phyloP scores from a whole-genome alignment of 2,888 invertebrate species.

The Camptogramma bilineatum region DNA sequence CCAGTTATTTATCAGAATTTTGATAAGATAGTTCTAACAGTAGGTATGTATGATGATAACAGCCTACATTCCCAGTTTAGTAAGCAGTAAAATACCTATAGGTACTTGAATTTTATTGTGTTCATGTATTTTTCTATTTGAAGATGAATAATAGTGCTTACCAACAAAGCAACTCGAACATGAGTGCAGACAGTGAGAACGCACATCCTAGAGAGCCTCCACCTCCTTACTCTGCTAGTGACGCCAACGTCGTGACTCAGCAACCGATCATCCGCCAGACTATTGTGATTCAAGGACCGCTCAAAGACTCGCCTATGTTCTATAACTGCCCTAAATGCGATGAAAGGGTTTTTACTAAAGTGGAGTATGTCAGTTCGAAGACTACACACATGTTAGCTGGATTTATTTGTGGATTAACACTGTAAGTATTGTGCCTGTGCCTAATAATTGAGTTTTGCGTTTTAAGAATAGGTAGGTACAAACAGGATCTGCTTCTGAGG shows the following conservation, averaged over 20 bases:
- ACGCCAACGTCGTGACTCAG: constrained; percentile 44
- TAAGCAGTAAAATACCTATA: constrained; percentile 51
- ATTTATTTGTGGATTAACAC: constrained; percentile 73
- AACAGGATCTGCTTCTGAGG: too few species aligned
- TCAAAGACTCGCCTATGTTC: constrained; percentile 62
- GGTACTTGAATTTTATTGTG: constrained; percentile 38
- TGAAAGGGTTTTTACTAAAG: constrained; percentile 66
- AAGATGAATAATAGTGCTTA: constrained; percentile 56
- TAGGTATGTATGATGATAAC: constrained; percentile 53
- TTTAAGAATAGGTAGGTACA: too few species aligned
- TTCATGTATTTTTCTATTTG: constrained; percentile 34
- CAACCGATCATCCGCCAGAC: constrained; percentile 61
- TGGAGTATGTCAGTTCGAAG: constrained; percentile 68
- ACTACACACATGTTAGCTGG: constrained; percentile 78
- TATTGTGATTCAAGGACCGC: constrained; percentile 60
- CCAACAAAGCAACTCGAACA: constrained; percentile 45
- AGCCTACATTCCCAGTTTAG: constrained; percentile 45
- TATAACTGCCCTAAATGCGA: constrained; percentile 68
- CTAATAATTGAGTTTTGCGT: too few species aligned
- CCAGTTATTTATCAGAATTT: constrained; percentile 51
- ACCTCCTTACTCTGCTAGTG: constrained; percentile 64
- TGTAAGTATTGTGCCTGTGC: constrained; percentile 65
- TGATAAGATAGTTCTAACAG: constrained; percentile 59
- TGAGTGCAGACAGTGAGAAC: constrained; percentile 49
- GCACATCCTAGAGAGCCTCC: constrained; percentile 60